Base-by-base conservation (phyloP, 2,888 invertebrate genomes). In the Polydesmus complanatus region DNA sequence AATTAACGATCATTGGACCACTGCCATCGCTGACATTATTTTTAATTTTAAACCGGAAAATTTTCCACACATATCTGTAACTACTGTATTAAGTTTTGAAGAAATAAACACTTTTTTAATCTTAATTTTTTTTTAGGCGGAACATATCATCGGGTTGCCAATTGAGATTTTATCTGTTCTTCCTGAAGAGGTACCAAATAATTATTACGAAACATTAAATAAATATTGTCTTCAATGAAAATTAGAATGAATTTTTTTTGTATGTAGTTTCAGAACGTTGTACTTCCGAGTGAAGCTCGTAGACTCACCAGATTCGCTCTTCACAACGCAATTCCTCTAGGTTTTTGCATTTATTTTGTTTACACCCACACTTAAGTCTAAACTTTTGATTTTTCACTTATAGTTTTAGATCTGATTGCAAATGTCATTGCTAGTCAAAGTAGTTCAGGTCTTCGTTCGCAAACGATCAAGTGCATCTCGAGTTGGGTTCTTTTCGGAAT, bases 161-260 rank as follows among this genome's bases (percentile, higher is more conserved):
- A 73, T 94, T 58, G 87, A 90, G 78, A 85, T 93, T 49, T 78
- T 94, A 19, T 84, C 86, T 68, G 86, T 88, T 60, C 82, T 94
- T 70, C 91, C 93, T 26, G 88, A 87, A 76, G 93, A 94, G 79
- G 90, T 89, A 77, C 76, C 73, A 66, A 52, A 69, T 67, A 66
- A 66, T n/a, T n/a, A n/a, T n/a, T n/a, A n/a, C n/a, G n/a, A n/a
- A n/a, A n/a, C n/a, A n/a, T n/a, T n/a, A n/a, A n/a, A n/a, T n/a
- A n/a, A 56, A 14, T 53, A 61, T 58, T 50, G 21, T 62, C 61
- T 52, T 48, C 51, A 61, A 65, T 61, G 65, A 23, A 62, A 19
- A 19, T 8, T 62, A 47, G 19, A 25, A 58, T 2, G 22, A 37
- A 22, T 48, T 19, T 26, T 11, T 51, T n/a, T 22, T 53, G 78